These are phyloP conservation scores for Leptinotarsa defecta DNA, from an alignment of 1,140 invertebrate genomes.

Conservation along the genomic window DNA sequence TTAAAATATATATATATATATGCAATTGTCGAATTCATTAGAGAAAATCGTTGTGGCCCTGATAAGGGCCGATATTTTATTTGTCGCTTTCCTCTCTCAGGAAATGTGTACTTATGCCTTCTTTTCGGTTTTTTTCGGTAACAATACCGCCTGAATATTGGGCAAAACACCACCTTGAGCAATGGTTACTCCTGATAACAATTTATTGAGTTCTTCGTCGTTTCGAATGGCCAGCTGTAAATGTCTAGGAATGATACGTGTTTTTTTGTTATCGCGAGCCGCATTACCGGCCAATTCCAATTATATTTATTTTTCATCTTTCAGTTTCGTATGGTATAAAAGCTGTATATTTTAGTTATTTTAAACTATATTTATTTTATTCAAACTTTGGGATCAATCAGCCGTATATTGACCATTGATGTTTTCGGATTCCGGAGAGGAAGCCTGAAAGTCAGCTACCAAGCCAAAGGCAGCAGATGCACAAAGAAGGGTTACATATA, in stretches of 20 bases:
- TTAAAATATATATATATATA: no score
- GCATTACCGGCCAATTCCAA: constrained; percentile 80
- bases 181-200: constrained; percentile 80
- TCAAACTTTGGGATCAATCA: no score
- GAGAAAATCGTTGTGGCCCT: constrained; percentile 40
- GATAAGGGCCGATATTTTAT: constrained; percentile 40
- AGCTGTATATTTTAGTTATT: no score
- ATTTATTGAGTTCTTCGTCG: constrained; percentile 81
- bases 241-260: constrained; percentile 77
- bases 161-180: constrained; percentile 84
- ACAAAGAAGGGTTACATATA: no score
- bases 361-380: no score
- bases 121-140: constrained; percentile 60
- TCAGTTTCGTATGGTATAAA: no score
- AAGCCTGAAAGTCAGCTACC: no score
- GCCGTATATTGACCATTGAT: no score
- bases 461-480: no score
- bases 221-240: constrained; percentile 82
- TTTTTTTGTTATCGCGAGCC: constrained; percentile 67
- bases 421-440: no score
- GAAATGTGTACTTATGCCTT: not conserved
- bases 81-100: not conserved
- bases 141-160: constrained; percentile 73
- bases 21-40: not conserved
- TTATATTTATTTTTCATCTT: no score